Base-by-base conservation (phyloP, 2,113 vertebrate species). In the Passer montanus region DNA sequence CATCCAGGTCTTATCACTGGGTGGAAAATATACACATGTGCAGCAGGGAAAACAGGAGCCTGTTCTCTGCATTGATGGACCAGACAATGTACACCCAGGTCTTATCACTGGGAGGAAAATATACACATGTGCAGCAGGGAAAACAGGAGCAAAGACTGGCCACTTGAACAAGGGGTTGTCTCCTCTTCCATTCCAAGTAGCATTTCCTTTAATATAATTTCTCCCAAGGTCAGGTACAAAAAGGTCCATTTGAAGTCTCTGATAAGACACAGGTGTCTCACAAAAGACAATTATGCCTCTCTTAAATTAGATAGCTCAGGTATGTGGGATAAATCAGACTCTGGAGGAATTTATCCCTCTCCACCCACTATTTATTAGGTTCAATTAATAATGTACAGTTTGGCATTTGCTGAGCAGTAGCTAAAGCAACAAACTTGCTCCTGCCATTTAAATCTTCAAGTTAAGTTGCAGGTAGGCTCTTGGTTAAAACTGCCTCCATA, bases 61-160 rank as follows among this genome's bases (percentile, higher is more conserved):
- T 44, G 6, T 28, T 84, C 27, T 37, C 69, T 93, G 10, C n/a
- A 20, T 15, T 55, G 31, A 24, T 2, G 2, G 63, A 73, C 44
- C 46, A 83, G 27, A 35, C 9, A 62, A 62, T 63, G 24, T 7
- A 24, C 41, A 47, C 7, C 35, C 49, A n/a, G 27, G 11, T 63
- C 35, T 91, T 83, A 83, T 50, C 67, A 9, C n/a, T 21, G 9
- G 27, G 30, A 74, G 53, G 66, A 60, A 70, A 53, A 81, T 41
- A 8, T 0, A 35, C 0, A 12, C 0, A 0, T n/a, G 24, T 69
- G 27, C 62, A 74, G n/a, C 1, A 5, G 14, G 31, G 35, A 62
- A 62, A 74, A 37, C 0, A 52, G 16, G 15, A 77, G 35, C 27
- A 43, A n/a, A 41, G 41, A 41, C 39, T 67, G 58, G 30, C 62